A percentile compares a stretch with the other conserved stretches of the same genome.
Conservation (phyloP, 2,113 vertebrate species). For the Xiphophorus couchianus region DNA sequence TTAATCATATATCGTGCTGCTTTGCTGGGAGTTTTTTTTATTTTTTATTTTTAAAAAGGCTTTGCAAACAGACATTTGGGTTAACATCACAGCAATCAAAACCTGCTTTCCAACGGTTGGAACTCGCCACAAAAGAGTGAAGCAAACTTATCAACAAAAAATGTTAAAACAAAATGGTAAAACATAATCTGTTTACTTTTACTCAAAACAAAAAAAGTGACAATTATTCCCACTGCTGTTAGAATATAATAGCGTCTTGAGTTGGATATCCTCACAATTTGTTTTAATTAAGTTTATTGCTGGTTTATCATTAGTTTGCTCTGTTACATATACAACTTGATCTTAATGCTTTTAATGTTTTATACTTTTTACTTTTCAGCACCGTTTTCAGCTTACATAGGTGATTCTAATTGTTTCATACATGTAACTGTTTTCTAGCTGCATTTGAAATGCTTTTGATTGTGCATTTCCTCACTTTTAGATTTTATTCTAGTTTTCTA, state of each 20-base stretch:
- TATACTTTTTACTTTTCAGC: background rate
- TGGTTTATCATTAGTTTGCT: background rate
- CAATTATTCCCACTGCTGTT: background rate
- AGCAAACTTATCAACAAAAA: background rate
- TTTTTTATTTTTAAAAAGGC: background rate
- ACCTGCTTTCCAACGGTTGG: background rate
- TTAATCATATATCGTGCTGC: background rate
- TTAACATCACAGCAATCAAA: background rate
- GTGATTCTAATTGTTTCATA: background rate
- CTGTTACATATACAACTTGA: background rate
- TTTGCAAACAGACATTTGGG: too few species aligned
- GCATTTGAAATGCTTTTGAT: too few species aligned
- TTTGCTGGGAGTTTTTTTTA: background rate
- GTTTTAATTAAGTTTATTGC: background rate
- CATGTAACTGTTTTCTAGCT: too few species aligned
- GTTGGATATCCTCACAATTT: background rate
- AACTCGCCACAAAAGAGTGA: too few species aligned
- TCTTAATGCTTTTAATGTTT: background rate
- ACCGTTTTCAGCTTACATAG: background rate
- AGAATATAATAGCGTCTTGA: too few species aligned
- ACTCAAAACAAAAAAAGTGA: background rate
- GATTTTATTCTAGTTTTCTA: background rate
- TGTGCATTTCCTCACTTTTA: too few species aligned
- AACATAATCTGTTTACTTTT: background rate
- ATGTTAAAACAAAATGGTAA: background rate